A percentile compares a stretch with the other conserved stretches of the same genome.
phyloP scores from a whole-genome alignment of 2,797 vertebrate genomes.

The Linurgus olivaceus region DNA sequence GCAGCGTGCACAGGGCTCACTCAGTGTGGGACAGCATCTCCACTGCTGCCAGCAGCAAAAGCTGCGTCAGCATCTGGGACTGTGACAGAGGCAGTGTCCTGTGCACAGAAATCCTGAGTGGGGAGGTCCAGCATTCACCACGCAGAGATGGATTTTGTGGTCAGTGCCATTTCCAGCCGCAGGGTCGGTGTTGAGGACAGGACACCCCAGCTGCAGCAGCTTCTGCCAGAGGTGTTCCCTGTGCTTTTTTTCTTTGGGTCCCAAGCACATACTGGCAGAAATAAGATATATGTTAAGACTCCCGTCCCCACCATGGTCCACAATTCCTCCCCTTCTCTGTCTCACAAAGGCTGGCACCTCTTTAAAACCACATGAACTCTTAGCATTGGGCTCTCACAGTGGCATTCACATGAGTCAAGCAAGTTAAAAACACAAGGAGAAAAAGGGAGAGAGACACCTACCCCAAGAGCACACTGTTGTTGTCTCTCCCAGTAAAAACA shows the following conservation, averaged over 20 bases:
- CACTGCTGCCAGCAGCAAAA: not conserved
- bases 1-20: fast-evolving
- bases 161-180: not conserved
- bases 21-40: fast-evolving
- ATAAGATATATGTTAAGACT: not conserved
- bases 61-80: not conserved
- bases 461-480: not conserved
- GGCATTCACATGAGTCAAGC: not conserved
- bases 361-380: not conserved
- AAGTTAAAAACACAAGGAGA: not conserved
- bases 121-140: not conserved
- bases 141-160: not conserved
- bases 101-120: not conserved
- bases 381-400: not conserved
- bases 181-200: not conserved
- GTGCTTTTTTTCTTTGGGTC: not conserved
- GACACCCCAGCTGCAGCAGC: not conserved
- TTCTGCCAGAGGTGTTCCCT: not conserved
- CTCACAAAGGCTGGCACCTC: not conserved
- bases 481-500: not conserved
- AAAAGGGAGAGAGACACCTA: not conserved
- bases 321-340: not conserved
- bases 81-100: fast-evolving
- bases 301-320: not conserved
- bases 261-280: not conserved